phyloP scores from a whole-genome alignment of 37 sponge, comb jelly and placozoan species.

The Mnemiopsis leidyi region DNA sequence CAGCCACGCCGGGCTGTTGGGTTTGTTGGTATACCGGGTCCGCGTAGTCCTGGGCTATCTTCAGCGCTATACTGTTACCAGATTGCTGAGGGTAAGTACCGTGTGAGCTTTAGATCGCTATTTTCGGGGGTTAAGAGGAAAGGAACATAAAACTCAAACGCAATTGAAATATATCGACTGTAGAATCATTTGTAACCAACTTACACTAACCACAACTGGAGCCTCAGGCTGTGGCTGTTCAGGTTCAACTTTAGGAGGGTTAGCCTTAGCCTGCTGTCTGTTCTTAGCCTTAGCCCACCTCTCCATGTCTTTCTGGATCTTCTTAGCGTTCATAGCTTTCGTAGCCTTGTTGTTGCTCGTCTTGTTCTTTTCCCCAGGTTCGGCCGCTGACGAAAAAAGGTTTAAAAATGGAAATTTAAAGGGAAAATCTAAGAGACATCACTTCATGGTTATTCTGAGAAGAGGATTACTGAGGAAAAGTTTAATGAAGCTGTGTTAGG shows the following conservation, averaged over 20 bases:
- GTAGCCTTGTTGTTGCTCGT: constrained; percentile 62
- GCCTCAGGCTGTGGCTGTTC: not conserved
- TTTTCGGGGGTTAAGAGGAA: too few species aligned
- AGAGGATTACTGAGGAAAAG: too few species aligned
- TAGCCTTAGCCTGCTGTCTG: constrained; percentile 69
- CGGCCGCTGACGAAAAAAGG: constrained; percentile 9
- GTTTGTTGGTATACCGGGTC: constrained; percentile 47
- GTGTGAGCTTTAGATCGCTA: too few species aligned
- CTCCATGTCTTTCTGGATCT: constrained; percentile 97
- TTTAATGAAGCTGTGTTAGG: too few species aligned
- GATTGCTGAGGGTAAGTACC: constrained; percentile 26
- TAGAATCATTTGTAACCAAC: not conserved
- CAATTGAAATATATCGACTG: too few species aligned
- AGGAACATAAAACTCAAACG: too few species aligned
- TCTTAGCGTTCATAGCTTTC: constrained; percentile 74
- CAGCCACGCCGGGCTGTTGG: not conserved
- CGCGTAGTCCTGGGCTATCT: constrained; percentile 57
- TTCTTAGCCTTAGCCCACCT: constrained; percentile 95
- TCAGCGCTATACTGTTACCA: constrained; percentile 46
- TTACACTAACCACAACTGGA: not conserved
- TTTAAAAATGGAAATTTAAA: too few species aligned
- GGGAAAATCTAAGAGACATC: too few species aligned
- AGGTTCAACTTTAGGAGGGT: constrained; percentile 63
- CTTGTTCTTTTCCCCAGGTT: constrained; percentile 69
- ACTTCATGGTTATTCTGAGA: too few species aligned